phyloP scores from a whole-genome alignment of 2,113 vertebrate genomes.

The Heloderma charlesbogerti region DNA sequence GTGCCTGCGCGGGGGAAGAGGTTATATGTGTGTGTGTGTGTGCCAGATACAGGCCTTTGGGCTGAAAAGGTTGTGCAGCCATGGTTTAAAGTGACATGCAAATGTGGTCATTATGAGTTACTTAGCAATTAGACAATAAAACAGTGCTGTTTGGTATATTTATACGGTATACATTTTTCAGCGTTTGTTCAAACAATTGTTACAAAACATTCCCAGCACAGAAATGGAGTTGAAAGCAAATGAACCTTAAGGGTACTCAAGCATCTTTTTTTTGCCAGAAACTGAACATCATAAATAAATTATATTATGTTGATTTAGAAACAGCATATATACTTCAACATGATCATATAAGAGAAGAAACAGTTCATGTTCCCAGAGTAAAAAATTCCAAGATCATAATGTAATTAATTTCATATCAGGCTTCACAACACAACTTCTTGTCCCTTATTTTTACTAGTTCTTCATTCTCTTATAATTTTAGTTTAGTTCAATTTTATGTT shows the following conservation, averaged over 20 bases:
- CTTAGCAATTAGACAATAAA: not conserved
- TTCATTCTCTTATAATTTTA: not conserved
- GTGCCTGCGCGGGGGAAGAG: no score
- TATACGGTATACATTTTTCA: not conserved
- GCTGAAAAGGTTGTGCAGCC: no score
- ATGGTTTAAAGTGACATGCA: no score
- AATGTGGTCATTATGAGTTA: no score
- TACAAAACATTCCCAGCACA: not conserved
- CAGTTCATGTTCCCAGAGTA: not conserved
- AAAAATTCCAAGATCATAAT: not conserved
- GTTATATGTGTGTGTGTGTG: no score
- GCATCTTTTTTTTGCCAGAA: not conserved
- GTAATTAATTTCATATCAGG: not conserved
- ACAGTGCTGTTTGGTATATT: not conserved
- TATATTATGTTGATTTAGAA: not conserved
- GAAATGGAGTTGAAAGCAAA: not conserved
- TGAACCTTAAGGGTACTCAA: not conserved
- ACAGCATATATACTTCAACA: not conserved
- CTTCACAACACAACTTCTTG: not conserved
- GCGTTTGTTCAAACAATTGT: not conserved
- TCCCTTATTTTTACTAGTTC: not conserved
- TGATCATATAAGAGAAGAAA: not conserved
- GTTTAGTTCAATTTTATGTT: not conserved
- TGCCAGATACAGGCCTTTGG: no score
- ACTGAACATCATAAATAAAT: not conserved